phyloP scores from a whole-genome alignment of 2,888 invertebrate genomes.

The Coremacera marginata region DNA sequence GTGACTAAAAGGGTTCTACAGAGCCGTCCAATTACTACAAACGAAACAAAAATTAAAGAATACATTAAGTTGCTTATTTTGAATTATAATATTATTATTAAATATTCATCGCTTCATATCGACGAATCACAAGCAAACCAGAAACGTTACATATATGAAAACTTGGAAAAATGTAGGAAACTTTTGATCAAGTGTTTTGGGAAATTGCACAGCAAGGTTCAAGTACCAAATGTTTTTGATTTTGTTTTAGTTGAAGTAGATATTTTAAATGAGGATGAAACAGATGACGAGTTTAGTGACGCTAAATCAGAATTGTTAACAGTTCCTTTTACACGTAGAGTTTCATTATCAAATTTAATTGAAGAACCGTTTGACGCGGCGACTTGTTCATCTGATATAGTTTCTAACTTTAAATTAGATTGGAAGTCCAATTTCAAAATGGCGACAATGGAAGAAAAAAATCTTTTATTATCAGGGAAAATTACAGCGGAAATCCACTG shows the following conservation, averaged over 20 bases:
- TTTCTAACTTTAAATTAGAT: background rate
- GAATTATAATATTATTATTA: background rate
- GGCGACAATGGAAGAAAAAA: conserved; percentile 33
- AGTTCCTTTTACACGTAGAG: background rate
- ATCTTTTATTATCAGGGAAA: too few species aligned
- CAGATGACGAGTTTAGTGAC: too few species aligned
- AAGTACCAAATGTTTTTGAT: conserved; percentile 12
- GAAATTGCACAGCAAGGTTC: conserved; percentile 9
- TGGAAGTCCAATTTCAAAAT: conserved; percentile 8
- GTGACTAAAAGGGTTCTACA: too few species aligned
- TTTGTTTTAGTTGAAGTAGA: conserved; percentile 1
- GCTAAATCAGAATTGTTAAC: background rate
- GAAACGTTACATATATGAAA: background rate
- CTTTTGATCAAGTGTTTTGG: conserved; percentile 19
- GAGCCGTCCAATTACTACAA: too few species aligned
- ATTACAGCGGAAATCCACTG: too few species aligned
- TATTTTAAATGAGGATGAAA: background rate
- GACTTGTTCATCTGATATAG: background rate
- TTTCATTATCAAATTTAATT: background rate
- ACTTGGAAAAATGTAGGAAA: background rate
- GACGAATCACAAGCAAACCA: background rate
- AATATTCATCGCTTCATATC: background rate
- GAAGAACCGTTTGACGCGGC: background rate
- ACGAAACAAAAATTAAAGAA: background rate
- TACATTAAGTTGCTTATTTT: background rate